Evolutionary conservation across 1,140 invertebrate genomes (phyloP), one percentile per base, ranked within the genome.

Genomic region (Eumeta japonica): DNA sequence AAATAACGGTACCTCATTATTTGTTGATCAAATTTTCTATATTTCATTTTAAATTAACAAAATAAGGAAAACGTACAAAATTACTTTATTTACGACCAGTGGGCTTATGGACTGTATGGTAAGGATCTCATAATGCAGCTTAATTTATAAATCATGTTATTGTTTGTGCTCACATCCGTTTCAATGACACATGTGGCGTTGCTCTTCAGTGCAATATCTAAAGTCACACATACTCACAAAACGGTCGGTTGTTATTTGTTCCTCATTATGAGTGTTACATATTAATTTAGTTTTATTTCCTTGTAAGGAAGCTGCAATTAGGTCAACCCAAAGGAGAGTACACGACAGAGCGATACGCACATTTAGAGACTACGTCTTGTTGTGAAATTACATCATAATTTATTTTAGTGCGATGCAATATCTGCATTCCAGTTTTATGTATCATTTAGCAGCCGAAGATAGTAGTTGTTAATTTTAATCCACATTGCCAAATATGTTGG

Each of bases 61-160:
- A 52, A 47, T 62, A 62, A 49, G 42, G 59, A 46, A 55, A 62
- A 58, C 47, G 48, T 58, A 70, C 60, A 66, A 63, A 66, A 64
- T 58, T 48, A 58, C 55, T 58, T 52, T 63, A 58, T 63, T 50
- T 46, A 49, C 60, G 57, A 56, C 71, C 64, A 66, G 66, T 66
- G 56, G 50, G 58, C 65, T 24, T 24, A 24, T 7, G 5, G n/a
- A 24, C 20, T 24, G 66, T 67, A 62, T 63, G 62, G 66, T 62
- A 64, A 67, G 62, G 68, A 71, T 71, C 68, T 74, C 68, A 74
- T 66, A 71, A 71, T 67, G 68, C 68, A 74, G 66, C 68, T 66
- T n/a, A n/a, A 24, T 24, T n/a, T 7, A 24, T 24, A 24, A 24
- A 24, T 24, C 20, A n/a, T n/a, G n/a, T n/a, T n/a, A n/a, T n/a